Evolutionary conservation across 1,140 invertebrate species (phyloP), one percentile per base, ranked within the genome.

Genomic region (Augochlora pura): DNA sequence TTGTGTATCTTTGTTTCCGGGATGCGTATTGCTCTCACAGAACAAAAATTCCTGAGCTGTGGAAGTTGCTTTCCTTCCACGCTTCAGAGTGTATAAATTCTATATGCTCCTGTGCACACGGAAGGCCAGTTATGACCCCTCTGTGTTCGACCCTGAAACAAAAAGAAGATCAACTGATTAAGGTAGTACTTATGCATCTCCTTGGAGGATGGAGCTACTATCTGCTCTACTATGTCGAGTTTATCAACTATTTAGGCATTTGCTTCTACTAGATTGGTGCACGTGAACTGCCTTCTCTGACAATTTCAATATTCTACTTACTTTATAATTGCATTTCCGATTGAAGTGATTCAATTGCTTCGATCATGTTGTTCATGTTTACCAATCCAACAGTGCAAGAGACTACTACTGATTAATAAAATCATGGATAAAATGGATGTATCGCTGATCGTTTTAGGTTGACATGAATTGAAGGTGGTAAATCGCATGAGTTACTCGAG

Each of bases 61-160:
- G 14, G 23, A 18, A n/a, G 46, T 27, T 14, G 54, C 12, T 16
- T 27, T 57, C 52, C 12, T 6, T 21, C 68, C 49, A 1, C 38
- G 10, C 39, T 42, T 18, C 16, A 32, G 23, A 7, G 27, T 54
- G 6, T 49, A 64, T 42, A 60, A 64, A n/a, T 74, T 60, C 68
- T 74, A 72, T 52, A 77, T 39, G 54, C 71, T 49, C 64, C 25
- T 67, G 66, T 87, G 77, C 89, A 69, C 78, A 25, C 88, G 86
- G 73, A 88, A 71, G 63, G 80, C 78, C 63, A 87, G 88, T 90
- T 89, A 90, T 64, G 83, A 85, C 59, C 77, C 86, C 38, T 89
- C 87, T 14, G 80, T 69, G 38, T 86, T 84, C 65, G 80, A 75
- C 63, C 78, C 89, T 90, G 72, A n/a, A 81, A 84, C 70, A 84